Evolutionary conservation across 2,888 invertebrate genomes (phyloP).

Genomic region (Mimas tiliae): DNA sequence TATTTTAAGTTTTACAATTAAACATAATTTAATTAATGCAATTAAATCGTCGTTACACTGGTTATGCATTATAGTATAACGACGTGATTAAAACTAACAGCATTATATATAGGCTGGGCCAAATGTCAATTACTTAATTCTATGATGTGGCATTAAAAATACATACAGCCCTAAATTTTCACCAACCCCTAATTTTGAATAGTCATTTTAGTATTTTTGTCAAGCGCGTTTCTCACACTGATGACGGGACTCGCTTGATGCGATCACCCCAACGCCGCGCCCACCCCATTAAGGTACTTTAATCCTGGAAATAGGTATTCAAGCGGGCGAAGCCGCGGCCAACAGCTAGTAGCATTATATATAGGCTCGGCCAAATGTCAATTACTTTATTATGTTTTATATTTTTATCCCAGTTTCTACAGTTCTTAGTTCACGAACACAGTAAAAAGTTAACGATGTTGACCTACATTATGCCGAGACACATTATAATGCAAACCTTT

Average conservation of each 20-base stretch:
- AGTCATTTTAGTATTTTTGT: no score
- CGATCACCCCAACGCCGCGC: no score
- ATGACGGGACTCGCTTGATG: no score
- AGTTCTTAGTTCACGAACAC: background rate
- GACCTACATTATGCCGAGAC: background rate
- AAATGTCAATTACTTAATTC: no score
- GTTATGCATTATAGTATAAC: conserved; percentile 2
- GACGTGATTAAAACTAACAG: conserved; percentile 8
- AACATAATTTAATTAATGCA: conserved; percentile 24
- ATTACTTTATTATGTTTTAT: conserved; percentile 25
- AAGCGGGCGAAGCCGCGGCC: no score
- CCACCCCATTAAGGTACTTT: no score
- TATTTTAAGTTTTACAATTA: background rate
- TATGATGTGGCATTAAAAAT: no score
- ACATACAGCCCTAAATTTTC: no score
- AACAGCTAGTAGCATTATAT: conserved; percentile 5
- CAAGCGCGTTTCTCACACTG: no score
- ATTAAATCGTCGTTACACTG: conserved; percentile 15
- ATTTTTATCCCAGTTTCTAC: conserved; percentile 10
- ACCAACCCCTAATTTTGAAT: no score
- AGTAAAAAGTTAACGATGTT: conserved; percentile 18
- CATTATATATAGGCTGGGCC: conserved; percentile 4
- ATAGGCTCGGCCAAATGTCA: conserved; percentile 15
- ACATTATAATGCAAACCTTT: background rate
- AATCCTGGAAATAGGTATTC: no score